A percentile compares a stretch with the other conserved stretches of the same genome.
Evolutionary conservation across 2,888 invertebrate genomes (phyloP).

Genomic region (Pilophorus perplexus): DNA sequence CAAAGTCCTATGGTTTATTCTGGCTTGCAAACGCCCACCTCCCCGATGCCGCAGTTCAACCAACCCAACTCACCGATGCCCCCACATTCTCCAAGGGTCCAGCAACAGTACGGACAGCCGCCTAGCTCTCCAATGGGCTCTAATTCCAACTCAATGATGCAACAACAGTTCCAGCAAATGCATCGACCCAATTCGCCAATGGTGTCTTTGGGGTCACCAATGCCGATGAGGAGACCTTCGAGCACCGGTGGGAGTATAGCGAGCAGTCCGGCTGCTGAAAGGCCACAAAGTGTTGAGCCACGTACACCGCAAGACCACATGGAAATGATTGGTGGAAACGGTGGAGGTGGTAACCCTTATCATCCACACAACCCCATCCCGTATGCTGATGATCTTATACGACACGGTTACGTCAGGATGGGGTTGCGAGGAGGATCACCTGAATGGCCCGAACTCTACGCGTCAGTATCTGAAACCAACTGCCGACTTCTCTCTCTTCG

Average conservation of each 20-base stretch:
- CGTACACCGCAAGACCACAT: slow-evolving; percentile 52
- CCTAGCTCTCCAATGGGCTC: slow-evolving; percentile 56
- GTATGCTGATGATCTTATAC: slow-evolving; percentile 59
- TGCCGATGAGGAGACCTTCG: slow-evolving; percentile 58
- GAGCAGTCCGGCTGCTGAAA: slow-evolving; percentile 59
- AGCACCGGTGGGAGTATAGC: slow-evolving; percentile 56
- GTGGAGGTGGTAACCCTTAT: slow-evolving; percentile 58
- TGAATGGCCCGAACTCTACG: no score
- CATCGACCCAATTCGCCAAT: slow-evolving; percentile 54
- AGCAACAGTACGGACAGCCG: slow-evolving; percentile 50
- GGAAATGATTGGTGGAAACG: slow-evolving; percentile 48
- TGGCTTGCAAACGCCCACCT: slow-evolving; percentile 45
- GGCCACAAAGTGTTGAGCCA: slow-evolving; percentile 61
- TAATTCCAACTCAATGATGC: slow-evolving; percentile 49
- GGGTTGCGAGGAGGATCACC: slow-evolving; percentile 54
- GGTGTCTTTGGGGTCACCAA: slow-evolving; percentile 55
- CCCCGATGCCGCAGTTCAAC: slow-evolving; percentile 47
- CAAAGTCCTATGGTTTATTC: slow-evolving; percentile 49
- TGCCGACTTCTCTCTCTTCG: no score
- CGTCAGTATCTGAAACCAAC: no score
- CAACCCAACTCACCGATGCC: slow-evolving; percentile 47
- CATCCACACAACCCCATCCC: slow-evolving; percentile 61
- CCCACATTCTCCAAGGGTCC: slow-evolving; percentile 44
- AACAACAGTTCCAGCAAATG: slow-evolving; percentile 41
- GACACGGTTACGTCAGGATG: slow-evolving; percentile 61